Evolutionary conservation across 2,888 invertebrate species (phyloP).

Genomic region (Bombylius major): DNA sequence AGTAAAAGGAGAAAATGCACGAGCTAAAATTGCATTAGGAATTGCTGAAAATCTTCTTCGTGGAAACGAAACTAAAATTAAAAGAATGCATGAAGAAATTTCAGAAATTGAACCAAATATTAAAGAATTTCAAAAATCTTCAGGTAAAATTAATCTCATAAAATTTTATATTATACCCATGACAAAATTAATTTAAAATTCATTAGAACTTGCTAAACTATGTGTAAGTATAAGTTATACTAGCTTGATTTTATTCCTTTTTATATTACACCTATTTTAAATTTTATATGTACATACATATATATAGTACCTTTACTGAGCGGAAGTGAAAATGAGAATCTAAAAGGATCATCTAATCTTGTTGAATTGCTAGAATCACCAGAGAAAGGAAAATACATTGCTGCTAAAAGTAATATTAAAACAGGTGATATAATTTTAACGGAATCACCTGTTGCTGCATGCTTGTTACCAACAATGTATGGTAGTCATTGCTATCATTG

Average conservation of each 20-base stretch:
- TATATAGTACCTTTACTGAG: slow-evolving; percentile 28
- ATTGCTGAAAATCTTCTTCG: slow-evolving; percentile 48
- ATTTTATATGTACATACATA: neutral
- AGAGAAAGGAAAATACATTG: slow-evolving; percentile 54
- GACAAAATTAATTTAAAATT: too few species aligned
- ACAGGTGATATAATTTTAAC: slow-evolving; percentile 61
- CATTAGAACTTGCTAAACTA: too few species aligned
- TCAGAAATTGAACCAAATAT: slow-evolving; percentile 22
- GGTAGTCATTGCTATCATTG: slow-evolving; percentile 74
- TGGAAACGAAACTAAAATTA: slow-evolving; percentile 35
- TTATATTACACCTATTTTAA: too few species aligned
- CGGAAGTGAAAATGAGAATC: slow-evolving; percentile 41
- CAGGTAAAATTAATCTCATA: neutral
- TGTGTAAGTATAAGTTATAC: too few species aligned
- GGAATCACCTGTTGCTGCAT: slow-evolving; percentile 62
- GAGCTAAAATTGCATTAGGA: slow-evolving; percentile 52
- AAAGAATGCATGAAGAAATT: slow-evolving; percentile 38
- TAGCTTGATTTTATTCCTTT: too few species aligned
- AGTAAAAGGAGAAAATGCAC: slow-evolving; percentile 45
- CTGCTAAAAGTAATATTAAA: slow-evolving; percentile 42
- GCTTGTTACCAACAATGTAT: slow-evolving; percentile 56
- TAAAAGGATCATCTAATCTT: slow-evolving; percentile 40
- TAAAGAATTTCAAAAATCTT: slow-evolving; percentile 7
- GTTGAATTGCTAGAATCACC: slow-evolving; percentile 44
- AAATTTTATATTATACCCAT: too few species aligned